A percentile compares a stretch with the other conserved stretches of the same genome.
Evolutionary conservation across 2,888 invertebrate genomes (phyloP).

Genomic region (Synergus gifuensis): DNA sequence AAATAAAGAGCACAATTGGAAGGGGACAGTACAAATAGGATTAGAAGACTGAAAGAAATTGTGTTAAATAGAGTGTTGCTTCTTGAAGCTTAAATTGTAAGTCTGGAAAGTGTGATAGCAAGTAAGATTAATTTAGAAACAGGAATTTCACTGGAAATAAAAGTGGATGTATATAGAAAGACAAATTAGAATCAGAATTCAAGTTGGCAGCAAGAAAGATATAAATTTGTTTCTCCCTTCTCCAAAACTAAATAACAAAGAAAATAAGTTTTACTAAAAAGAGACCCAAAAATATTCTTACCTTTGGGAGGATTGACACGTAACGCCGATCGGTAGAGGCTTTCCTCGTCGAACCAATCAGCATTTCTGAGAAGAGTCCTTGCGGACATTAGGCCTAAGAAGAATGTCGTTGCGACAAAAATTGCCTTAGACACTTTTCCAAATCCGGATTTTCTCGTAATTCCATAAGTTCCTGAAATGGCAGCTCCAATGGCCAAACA

Average conservation of each 20-base stretch:
- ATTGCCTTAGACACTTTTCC: slow-evolving; percentile 61
- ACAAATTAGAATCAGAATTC: neutral
- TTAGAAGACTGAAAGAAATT: slow-evolving; percentile 26
- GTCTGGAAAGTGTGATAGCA: neutral
- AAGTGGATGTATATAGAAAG: neutral
- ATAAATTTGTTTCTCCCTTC: neutral
- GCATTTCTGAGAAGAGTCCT: slow-evolving; percentile 90
- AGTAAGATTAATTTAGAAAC: neutral
- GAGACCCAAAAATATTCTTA: slow-evolving; percentile 69
- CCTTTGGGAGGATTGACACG: slow-evolving; percentile 98
- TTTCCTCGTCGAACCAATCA: slow-evolving; percentile 97
- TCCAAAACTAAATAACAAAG: neutral
- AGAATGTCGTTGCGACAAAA: slow-evolving; percentile 79
- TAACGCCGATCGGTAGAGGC: slow-evolving; percentile 93
- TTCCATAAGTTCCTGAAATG: slow-evolving; percentile 71
- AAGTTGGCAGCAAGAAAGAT: neutral
- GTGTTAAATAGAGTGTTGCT: slow-evolving; percentile 18
- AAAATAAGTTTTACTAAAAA: neutral
- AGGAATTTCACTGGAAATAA: neutral
- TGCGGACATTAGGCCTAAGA: slow-evolving; percentile 84
- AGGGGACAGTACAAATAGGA: slow-evolving; percentile 24
- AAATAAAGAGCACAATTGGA: slow-evolving; percentile 16
- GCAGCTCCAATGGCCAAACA: slow-evolving; percentile 91
- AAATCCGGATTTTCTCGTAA: slow-evolving; percentile 75
- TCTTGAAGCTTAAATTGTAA: slow-evolving; percentile 22